Evolutionary conservation across 30 jellyfish, hydroid and myxozoan genomes (phyloP).

Genomic region (Aurelia sp.): DNA sequence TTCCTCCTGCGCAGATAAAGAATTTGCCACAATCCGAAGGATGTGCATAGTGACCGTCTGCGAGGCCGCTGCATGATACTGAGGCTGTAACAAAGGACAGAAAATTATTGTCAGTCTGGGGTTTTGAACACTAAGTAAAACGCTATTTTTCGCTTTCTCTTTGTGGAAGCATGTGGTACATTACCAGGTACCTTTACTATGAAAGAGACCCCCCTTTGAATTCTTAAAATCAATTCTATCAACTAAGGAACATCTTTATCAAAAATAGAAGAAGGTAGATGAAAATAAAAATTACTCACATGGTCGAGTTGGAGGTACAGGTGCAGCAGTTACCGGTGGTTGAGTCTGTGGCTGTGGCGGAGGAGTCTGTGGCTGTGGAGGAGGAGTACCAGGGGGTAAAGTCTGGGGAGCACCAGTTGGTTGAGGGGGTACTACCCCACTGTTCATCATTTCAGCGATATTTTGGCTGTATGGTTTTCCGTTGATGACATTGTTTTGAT

Average conservation of each 20-base stretch:
- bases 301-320: slow-evolving; percentile 78
- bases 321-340: slow-evolving; percentile 34
- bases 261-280: no score
- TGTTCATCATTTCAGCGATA: slow-evolving; percentile 81
- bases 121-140: neutral
- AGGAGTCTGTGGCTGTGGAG: slow-evolving; percentile 33
- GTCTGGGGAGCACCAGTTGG: slow-evolving; percentile 92
- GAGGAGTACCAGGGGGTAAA: slow-evolving; percentile 83
- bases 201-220: no score
- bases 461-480: slow-evolving; percentile 95
- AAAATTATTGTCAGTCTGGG: neutral
- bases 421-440: slow-evolving; percentile 80
- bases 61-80: slow-evolving; percentile 78
- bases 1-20: slow-evolving; percentile 76
- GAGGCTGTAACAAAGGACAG: slow-evolving; percentile 33
- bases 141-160: no score
- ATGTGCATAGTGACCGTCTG: slow-evolving; percentile 90
- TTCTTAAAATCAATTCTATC: no score
- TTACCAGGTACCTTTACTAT: no score
- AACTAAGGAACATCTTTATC: no score
- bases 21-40: slow-evolving; percentile 79
- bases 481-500: slow-evolving; percentile 92
- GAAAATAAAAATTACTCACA: slow-evolving; percentile 10
- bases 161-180: no score
- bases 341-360: slow-evolving; percentile 40